Conservation (phyloP, 1,140 invertebrate genomes). For the Drosophila lowei region DNA sequence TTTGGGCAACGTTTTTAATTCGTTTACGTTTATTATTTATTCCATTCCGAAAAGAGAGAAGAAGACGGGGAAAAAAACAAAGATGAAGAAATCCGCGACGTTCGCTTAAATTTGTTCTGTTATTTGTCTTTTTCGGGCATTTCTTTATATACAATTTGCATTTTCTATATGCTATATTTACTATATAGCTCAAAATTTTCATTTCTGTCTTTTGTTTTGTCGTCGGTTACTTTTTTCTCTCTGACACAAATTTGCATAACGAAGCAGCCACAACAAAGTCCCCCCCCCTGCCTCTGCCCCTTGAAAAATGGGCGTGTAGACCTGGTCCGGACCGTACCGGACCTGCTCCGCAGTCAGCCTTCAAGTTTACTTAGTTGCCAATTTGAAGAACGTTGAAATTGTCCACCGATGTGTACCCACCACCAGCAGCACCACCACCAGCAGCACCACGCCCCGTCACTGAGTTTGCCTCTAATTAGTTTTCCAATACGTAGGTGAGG, state of each 20-base stretch:
- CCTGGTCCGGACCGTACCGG: conserved; percentile 21
- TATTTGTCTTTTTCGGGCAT: conserved; percentile 69
- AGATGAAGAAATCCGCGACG: conserved; percentile 34
- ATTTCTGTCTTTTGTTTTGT: conserved; percentile 50
- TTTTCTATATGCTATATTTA: conserved; percentile 59
- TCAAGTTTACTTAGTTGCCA: conserved; percentile 78
- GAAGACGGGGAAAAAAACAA: conserved; percentile 36
- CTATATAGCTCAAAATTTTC: conserved; percentile 59
- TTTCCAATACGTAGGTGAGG: conserved; percentile 42
- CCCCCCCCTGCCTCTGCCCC: not conserved
- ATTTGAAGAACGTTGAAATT: conserved; percentile 66
- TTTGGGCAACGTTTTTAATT: conserved; percentile 70
- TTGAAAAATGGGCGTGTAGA: conserved; percentile 41
- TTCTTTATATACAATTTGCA: conserved; percentile 76
- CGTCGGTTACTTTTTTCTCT: conserved; percentile 17
- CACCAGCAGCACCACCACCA: conserved; percentile 18
- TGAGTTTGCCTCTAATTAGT: conserved; percentile 66
- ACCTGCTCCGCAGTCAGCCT: conserved; percentile 43
- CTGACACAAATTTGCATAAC: conserved; percentile 68
- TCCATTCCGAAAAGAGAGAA: conserved; percentile 34
- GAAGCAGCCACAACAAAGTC: conserved; percentile 54
- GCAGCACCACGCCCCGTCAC: conserved; percentile 1
- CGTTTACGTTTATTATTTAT: conserved; percentile 82
- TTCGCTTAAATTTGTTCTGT: conserved; percentile 58
- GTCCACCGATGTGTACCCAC: conserved; percentile 44